Base-by-base conservation (phyloP, 2,113 vertebrate species). In the Cyphomyrus discorhynchus region DNA sequence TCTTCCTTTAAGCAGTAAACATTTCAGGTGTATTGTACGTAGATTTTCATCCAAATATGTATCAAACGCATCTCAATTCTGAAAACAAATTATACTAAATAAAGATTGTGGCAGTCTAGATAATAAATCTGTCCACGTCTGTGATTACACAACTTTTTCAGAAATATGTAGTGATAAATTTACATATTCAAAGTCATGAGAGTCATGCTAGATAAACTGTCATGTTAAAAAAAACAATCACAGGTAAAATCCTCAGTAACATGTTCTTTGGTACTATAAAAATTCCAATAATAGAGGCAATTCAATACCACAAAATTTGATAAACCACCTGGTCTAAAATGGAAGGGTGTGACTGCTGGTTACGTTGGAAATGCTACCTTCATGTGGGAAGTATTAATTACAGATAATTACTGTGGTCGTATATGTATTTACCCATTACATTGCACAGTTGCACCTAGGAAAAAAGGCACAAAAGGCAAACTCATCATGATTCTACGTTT, bases 401-500 rank as follows among this genome's bases (percentile, higher is more conserved):
- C 77, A 89, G 47, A 89, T 70, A 82, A 66, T 70, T 86, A 56
- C 83, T 70, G 24, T 31, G 82, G 42, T 56, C 45, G 70, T 31
- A 84, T 66, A 89, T 52, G 47, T 46, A 89, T 89, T 85, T 86
- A 50, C n/a, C 45, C 15, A 53, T 84, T 84, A 46, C 70, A 49
- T 53, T 82, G 47, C 50, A 13, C 31, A 21, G 66, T 21, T 52
- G 5, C 27, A 21, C 42, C 35, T 89, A 27, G 17, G 66, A 49
- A 89, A 80, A 89, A 52, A 84, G 10, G 39, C 42, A 83, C 70
- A 17, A 35, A 89, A 80, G 15, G 7, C 42, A 27, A 45, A 47
- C 2, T 66, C 24, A 21, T 13, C 17, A 42, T 80, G 66, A 80
- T 46, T 39, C n/a, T 31, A 46, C 47, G 8, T 27, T 39, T 46